Base-by-base conservation (phyloP, 2,888 invertebrate species). In the Loripinus fragilis region DNA sequence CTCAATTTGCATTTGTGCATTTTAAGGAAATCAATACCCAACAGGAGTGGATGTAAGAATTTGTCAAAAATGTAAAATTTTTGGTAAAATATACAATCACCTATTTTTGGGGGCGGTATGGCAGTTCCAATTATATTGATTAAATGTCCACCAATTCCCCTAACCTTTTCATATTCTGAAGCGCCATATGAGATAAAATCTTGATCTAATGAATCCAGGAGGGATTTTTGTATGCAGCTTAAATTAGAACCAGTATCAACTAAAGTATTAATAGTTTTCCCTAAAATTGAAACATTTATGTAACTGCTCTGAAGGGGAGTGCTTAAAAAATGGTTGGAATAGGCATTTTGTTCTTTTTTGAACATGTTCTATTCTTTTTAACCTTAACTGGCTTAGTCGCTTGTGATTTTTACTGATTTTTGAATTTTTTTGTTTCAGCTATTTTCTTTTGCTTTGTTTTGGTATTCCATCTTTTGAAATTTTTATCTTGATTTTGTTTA, bases 11-110 rank as follows among this genome's bases (percentile, higher is more conserved):
- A 78, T 15, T 71, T 75, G 48, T 74, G 17, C 1, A 0, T 20
- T 73, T 71, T 25, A n/a, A 80, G 50, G 45, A 80, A 80, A 25
- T 80, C 73, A 10, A 52, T 42, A 0, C 76, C 80, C 3, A 80
- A 2, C 20, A 80, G 66, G 1, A 80, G 17, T 0, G 48, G 20
- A 15, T 80, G 80, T 35, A 70, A 73, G 50, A 80, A 71, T n/a
- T 71, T 25, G 33, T 80, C 66, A 42, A 80, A 71, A 10, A 80
- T 55, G 52, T 80, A 66, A 71, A 73, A 76, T 30, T 55, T 73
- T 25, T 80, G 75, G 8, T 1, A n/a, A 66, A 80, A 73, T 1
- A 20, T 0, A 0, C 1, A 0, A 8, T 69, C 33, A n/a, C 78
- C 78, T 38, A 71, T 71, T 60, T 38, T 42, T 10, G 75, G 7